Percentiles rank a stretch among this genome's conserved stretches.
These are phyloP conservation scores for Blennius ocellaris DNA, from an alignment of 2,113 vertebrate genomes.

Conservation along the genomic window DNA sequence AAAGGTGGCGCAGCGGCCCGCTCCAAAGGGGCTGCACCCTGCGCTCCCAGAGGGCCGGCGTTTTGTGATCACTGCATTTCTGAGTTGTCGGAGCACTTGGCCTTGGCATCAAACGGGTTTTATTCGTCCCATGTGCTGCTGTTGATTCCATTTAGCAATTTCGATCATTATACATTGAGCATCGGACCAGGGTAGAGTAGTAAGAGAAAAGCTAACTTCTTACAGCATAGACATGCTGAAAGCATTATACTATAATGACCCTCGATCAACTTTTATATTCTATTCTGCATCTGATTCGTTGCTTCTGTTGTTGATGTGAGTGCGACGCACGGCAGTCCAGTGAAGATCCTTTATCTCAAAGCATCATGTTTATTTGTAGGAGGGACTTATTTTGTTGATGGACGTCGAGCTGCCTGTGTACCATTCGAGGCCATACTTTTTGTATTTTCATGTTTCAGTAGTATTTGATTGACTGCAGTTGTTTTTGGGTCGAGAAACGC, in stretches of 20 bases:
- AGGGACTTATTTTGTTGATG: slow-evolving; percentile 9
- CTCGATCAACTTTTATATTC: slow-evolving; percentile 58
- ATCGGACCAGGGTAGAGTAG: slow-evolving; percentile 1
- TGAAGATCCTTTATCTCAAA: slow-evolving; percentile 7
- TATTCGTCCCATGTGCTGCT: slow-evolving; percentile 72
- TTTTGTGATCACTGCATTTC: slow-evolving; percentile 70
- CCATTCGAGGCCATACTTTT: slow-evolving; percentile 18
- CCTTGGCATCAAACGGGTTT: slow-evolving; percentile 70
- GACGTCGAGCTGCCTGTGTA: slow-evolving; percentile 1
- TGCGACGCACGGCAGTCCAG: slow-evolving; percentile 3
- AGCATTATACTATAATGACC: slow-evolving; percentile 58
- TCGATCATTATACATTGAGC: slow-evolving; percentile 51
- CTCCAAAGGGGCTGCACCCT: slow-evolving; percentile 54
- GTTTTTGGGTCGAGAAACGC: slow-evolving; percentile 37
- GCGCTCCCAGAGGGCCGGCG: slow-evolving; percentile 47
- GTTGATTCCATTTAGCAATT: slow-evolving; percentile 70
- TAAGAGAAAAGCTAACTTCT: slow-evolving; percentile 19
- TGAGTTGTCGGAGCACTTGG: slow-evolving; percentile 70
- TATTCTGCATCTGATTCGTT: slow-evolving; percentile 47
- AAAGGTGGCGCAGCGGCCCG: slow-evolving; percentile 63
- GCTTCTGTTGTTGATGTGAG: slow-evolving; percentile 46
- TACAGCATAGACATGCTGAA: slow-evolving; percentile 45
- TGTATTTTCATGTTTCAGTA: slow-evolving; percentile 19
- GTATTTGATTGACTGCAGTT: slow-evolving; percentile 52
- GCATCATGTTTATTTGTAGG: slow-evolving; percentile 37